A percentile compares a stretch with the other conserved stretches of the same genome.
phyloP scores from a whole-genome alignment of 2,797 vertebrate species.

The Pseudopleuronectes americanus region DNA sequence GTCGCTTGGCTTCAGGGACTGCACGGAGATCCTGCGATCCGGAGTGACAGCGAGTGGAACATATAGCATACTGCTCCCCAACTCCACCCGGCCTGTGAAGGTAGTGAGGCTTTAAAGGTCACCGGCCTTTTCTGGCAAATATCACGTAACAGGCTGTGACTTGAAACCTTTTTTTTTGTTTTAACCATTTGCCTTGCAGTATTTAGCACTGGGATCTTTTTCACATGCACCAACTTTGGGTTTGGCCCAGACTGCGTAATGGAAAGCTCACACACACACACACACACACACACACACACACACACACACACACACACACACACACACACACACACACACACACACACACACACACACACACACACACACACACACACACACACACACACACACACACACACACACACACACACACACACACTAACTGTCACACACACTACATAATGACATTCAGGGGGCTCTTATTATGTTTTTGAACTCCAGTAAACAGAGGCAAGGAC shows the following conservation, averaged over 20 bases:
- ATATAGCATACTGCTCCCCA: slow-evolving; percentile 81
- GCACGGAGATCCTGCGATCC: slow-evolving; percentile 83
- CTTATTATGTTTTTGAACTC: slow-evolving; percentile 33
- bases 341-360: neutral
- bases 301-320: slow-evolving; percentile 1
- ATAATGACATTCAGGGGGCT: slow-evolving; percentile 45
- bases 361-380: slow-evolving; percentile 5
- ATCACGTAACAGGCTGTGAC: slow-evolving; percentile 59
- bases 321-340: neutral
- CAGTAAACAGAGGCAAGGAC: slow-evolving; percentile 50
- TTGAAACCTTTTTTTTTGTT: slow-evolving; percentile 16
- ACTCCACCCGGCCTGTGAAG: slow-evolving; percentile 83
- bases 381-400: slow-evolving; percentile 4
- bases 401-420: slow-evolving; percentile 2
- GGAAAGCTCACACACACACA: slow-evolving; percentile 5
- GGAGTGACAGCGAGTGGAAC: slow-evolving; percentile 83
- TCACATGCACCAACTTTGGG: slow-evolving; percentile 17
- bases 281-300: slow-evolving; percentile 7
- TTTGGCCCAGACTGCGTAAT: slow-evolving; percentile 8
- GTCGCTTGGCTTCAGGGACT: slow-evolving; percentile 80
- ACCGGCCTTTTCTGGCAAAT: slow-evolving; percentile 67
- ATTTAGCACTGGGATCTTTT: slow-evolving; percentile 19
- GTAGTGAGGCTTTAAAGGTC: slow-evolving; percentile 74
- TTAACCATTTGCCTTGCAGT: slow-evolving; percentile 13
- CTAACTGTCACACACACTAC: neutral